These are phyloP conservation scores for Bhutanitis thaidina DNA, from an alignment of 2,888 invertebrate genomes.

Conservation along the genomic window DNA sequence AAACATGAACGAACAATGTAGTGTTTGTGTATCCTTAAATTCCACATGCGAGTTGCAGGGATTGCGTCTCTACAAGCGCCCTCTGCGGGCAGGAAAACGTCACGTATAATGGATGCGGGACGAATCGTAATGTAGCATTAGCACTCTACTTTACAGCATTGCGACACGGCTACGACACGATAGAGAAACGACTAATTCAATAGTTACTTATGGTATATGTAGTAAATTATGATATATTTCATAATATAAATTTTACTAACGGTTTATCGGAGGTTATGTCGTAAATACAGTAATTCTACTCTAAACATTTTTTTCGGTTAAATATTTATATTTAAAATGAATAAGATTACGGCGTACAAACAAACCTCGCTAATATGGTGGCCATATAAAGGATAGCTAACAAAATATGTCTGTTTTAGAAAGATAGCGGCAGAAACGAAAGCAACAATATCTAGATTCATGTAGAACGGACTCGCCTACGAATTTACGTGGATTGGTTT, in stretches of 20 bases:
- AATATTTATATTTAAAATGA: no score
- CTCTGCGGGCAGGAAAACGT: conserved; percentile 45
- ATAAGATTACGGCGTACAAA: no score
- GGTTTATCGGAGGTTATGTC: no score
- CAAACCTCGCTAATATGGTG: neutral
- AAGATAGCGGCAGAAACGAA: neutral
- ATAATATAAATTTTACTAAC: no score
- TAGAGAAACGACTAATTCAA: neutral
- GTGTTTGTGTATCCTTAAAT: conserved; percentile 21
- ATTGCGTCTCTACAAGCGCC: conserved; percentile 34
- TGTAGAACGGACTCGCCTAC: conserved; percentile 6
- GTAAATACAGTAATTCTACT: no score
- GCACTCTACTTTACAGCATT: conserved; percentile 18
- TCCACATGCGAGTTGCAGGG: conserved; percentile 14
- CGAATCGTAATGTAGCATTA: conserved; percentile 41
- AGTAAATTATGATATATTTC: no score
- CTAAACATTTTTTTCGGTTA: no score
- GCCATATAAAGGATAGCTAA: neutral
- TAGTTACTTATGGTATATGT: no score
- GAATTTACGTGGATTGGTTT: conserved; percentile 6
- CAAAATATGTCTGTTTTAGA: neutral
- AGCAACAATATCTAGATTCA: neutral
- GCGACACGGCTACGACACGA: conserved; percentile 16
- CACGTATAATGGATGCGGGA: conserved; percentile 45
- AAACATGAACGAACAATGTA: conserved; percentile 44